Conservation (phyloP, 2,113 vertebrate species). For the Hiodon alosoides region DNA sequence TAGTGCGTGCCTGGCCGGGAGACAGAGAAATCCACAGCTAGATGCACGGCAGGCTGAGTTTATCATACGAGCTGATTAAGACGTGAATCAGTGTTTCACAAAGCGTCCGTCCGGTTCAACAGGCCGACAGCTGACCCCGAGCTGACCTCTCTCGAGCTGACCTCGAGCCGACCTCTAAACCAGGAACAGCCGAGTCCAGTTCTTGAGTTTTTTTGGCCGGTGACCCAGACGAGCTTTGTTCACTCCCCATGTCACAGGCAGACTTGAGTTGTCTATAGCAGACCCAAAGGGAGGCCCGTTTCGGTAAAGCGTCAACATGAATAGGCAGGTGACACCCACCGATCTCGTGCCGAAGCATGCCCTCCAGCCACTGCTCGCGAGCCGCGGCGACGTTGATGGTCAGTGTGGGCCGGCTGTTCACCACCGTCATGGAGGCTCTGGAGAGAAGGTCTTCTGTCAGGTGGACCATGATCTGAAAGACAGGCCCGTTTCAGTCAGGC, state of each 20-base stretch:
- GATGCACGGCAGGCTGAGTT: not conserved
- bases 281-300: too few species aligned
- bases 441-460: constrained; percentile 91
- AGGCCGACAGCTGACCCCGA: too few species aligned
- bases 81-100: too few species aligned
- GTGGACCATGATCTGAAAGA: constrained; percentile 81
- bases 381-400: constrained; percentile 82
- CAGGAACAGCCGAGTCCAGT: too few species aligned
- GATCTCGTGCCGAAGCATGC: constrained; percentile 89
- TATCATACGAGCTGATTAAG: too few species aligned
- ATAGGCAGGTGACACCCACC: constrained; percentile 52
- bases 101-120: too few species aligned
- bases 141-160: too few species aligned
- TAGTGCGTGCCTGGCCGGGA: constrained; percentile 81
- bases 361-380: constrained; percentile 89
- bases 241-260: too few species aligned
- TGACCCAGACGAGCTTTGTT: too few species aligned
- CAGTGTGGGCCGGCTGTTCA: constrained; percentile 82
- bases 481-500: not conserved
- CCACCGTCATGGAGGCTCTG: constrained; percentile 88
- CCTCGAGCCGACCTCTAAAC: too few species aligned
- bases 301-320: not conserved
- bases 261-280: too few species aligned
- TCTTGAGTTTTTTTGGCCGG: too few species aligned
- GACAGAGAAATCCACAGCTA: not conserved